Percentiles rank a stretch among this genome's conserved stretches.
These are phyloP conservation scores for Rhineura floridana DNA, from an alignment of 2,113 vertebrate genomes.

Conservation along the genomic window DNA sequence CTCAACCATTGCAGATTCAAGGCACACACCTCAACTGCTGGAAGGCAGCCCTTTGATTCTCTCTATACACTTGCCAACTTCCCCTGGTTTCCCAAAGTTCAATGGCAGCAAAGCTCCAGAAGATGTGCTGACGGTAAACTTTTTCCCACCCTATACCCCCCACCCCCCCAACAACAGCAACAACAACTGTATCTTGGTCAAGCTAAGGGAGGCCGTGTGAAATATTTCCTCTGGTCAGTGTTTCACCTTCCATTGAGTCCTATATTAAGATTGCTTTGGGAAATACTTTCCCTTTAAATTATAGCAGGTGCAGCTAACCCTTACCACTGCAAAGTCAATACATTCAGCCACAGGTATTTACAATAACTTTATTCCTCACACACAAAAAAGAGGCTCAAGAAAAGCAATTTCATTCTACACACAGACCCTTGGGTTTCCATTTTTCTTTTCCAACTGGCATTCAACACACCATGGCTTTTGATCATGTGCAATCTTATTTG, in stretches of 20 bases:
- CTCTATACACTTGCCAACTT: conserved; percentile 8
- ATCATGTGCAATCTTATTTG: too few species aligned
- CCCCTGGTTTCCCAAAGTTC: background rate
- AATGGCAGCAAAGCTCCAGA: background rate
- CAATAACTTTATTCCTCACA: too few species aligned
- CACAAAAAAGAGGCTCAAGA: too few species aligned
- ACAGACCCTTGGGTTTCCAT: too few species aligned
- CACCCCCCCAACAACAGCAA: background rate
- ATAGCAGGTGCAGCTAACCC: background rate
- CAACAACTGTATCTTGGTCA: background rate
- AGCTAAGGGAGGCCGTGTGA: background rate
- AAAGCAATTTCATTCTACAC: background rate
- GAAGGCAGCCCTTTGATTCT: conserved; percentile 35
- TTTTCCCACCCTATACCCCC: background rate
- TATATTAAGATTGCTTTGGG: accelerated
- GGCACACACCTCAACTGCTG: conserved; percentile 26
- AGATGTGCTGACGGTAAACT: background rate
- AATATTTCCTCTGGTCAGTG: background rate
- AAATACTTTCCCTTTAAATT: background rate
- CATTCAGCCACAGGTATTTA: too few species aligned
- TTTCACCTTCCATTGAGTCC: accelerated
- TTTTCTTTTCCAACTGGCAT: too few species aligned
- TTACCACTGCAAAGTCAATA: background rate
- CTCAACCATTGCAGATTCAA: conserved; percentile 34
- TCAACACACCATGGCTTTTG: too few species aligned